Evolutionary conservation across 2,113 vertebrate genomes (phyloP), one percentile per base, ranked within the genome.

Genomic region (Hemichromis elongatus): DNA sequence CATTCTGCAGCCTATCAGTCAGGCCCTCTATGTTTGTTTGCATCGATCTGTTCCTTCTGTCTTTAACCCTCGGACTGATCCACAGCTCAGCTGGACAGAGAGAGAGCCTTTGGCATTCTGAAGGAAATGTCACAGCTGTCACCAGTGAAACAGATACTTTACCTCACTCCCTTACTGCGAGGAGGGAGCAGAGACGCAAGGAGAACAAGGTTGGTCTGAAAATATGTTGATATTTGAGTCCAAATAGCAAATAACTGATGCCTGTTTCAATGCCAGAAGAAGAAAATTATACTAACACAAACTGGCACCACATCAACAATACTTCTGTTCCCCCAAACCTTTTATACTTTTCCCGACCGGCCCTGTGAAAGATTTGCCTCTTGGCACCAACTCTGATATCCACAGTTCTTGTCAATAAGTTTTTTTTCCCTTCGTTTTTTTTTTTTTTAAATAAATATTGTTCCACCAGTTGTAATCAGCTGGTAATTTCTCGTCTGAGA

Each of bases 41-140:
- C 85, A 92, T 93, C 68, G 82, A 86, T 93, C 89, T 86, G 83
- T 82, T 92, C 79, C 59, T n/a, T 42, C 70, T 1, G 30, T 88
- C 81, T 93, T 88, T 87, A 89, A 70, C 81, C 88, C 84, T 57
- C 16, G 1, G 80, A 80, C 82, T 78, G 86, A 88, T 86, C 83
- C 85, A 81, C 84, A 75, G 47, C 56, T 88, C 83, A 61, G 84
- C 56, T 81, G 80, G 82, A 86, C 42, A 14, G 70, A 80, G 61
- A 26, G 63, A 82, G n/a, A 79, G 85, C 88, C 85, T 86, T 66
- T 93, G 92, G 92, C 92, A 93, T 95, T 95, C 90, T 86, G 81
- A 92, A 63, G 81, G 26, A 94, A 95, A 95, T 93, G 93, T 92
- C 92, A 96, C 80, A 80, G 81, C 85, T 55, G 70, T 88, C 80